A percentile compares a stretch with the other conserved stretches of the same genome.
These are phyloP conservation scores for Smithornis capensis DNA, from an alignment of 2,113 vertebrate species.

Conservation along the genomic window DNA sequence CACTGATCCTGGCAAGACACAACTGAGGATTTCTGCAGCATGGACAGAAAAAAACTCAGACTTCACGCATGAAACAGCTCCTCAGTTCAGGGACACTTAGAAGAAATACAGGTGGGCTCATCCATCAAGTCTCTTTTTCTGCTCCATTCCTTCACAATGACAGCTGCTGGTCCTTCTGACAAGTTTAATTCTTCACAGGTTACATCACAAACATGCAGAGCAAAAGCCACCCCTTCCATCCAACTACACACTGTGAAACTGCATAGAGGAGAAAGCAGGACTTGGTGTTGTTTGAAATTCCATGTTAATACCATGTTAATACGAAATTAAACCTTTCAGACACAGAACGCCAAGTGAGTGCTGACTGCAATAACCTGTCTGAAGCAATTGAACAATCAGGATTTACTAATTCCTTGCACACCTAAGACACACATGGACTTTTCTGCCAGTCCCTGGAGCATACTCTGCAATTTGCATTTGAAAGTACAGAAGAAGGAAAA, in stretches of 20 bases:
- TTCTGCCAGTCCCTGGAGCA: neutral
- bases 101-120: neutral
- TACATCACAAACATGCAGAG: neutral
- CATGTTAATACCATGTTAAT: neutral
- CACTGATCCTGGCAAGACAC: neutral
- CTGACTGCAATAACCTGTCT: neutral
- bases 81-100: neutral
- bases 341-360: accelerated
- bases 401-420: neutral
- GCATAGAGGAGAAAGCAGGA: neutral
- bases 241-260: neutral
- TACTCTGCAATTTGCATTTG: conserved; percentile 2
- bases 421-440: neutral
- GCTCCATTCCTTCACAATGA: neutral
- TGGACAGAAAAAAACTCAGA: neutral
- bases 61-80: neutral
- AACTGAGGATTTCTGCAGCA: neutral
- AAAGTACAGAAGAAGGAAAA: neutral
- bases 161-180: neutral
- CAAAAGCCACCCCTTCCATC: conserved; percentile 16
- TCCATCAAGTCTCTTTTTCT: neutral
- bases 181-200: conserved; percentile 18
- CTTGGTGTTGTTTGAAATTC: neutral
- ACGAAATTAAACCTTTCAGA: no score
- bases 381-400: neutral